Percentiles rank a stretch among this genome's conserved stretches.
Evolutionary conservation across 2,888 invertebrate species (phyloP).

Genomic region (Volucella zonaria): DNA sequence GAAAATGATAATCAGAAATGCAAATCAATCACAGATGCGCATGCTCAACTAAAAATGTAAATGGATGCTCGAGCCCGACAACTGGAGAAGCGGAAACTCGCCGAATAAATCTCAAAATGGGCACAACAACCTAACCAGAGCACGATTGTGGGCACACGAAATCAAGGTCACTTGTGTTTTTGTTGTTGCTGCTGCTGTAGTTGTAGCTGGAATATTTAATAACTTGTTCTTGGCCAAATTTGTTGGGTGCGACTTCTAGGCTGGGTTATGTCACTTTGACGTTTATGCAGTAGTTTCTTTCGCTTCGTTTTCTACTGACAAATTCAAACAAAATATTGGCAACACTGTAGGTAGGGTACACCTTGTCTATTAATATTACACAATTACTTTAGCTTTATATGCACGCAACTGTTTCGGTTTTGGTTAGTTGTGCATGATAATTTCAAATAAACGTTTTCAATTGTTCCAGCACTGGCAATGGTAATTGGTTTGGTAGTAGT

Average conservation of each 20-base stretch:
- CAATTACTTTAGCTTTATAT: slow-evolving; percentile 60
- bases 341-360: slow-evolving; percentile 56
- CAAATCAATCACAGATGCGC: slow-evolving; percentile 64
- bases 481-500: slow-evolving; percentile 1
- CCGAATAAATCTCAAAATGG: slow-evolving; percentile 61
- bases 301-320: slow-evolving; percentile 1
- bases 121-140: slow-evolving; percentile 67
- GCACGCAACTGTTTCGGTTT: slow-evolving; percentile 62
- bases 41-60: slow-evolving; percentile 44
- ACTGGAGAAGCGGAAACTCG: slow-evolving; percentile 54
- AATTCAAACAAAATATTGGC: slow-evolving; percentile 45
- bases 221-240: slow-evolving; percentile 67
- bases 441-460: slow-evolving; percentile 63
- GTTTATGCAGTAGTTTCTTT: slow-evolving; percentile 34
- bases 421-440: slow-evolving; percentile 55
- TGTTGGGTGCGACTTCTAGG: slow-evolving; percentile 59
- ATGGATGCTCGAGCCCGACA: slow-evolving; percentile 32
- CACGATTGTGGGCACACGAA: slow-evolving; percentile 64
- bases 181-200: slow-evolving; percentile 11
- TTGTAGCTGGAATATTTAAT: slow-evolving; percentile 22
- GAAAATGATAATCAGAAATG: slow-evolving; percentile 20
- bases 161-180: slow-evolving; percentile 63
- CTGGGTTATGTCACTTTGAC: slow-evolving; percentile 69
- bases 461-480: slow-evolving; percentile 31
- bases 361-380: slow-evolving; percentile 60